These are phyloP conservation scores for Hemibagrus guttatus DNA, from an alignment of 2,797 vertebrate species.

Conservation along the genomic window DNA sequence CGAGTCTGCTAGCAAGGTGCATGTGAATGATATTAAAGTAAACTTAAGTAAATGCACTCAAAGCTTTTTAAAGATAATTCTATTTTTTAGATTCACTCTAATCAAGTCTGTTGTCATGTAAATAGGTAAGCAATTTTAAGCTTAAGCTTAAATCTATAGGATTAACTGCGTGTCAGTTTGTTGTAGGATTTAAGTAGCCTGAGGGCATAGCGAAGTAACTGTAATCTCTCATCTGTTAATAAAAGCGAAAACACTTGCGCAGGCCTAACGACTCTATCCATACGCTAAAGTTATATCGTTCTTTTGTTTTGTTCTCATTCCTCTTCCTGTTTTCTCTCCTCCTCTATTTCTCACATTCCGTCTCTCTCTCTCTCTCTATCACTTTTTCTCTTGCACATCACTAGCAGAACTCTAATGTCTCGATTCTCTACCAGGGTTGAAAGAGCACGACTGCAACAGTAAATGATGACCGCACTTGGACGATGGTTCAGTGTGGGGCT, in stretches of 20 bases:
- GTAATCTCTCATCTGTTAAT: constrained; percentile 30
- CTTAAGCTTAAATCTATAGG: background rate
- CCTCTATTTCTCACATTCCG: background rate
- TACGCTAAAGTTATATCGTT: background rate
- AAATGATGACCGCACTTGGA: too few species aligned
- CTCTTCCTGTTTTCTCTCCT: constrained; percentile 41
- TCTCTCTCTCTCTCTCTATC: background rate
- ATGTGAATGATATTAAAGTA: too few species aligned
- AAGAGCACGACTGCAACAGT: background rate
- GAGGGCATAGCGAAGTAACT: constrained; percentile 11
- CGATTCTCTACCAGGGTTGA: background rate
- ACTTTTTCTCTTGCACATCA: background rate
- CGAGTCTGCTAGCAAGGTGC: background rate
- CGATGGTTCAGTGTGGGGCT: background rate
- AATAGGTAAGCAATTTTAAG: background rate
- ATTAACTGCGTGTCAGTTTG: background rate
- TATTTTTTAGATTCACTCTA: background rate
- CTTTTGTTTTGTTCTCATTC: background rate
- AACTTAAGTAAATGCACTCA: too few species aligned
- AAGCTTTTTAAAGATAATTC: background rate
- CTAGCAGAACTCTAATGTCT: background rate
- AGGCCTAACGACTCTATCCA: background rate
- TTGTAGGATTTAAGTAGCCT: constrained; percentile 8
- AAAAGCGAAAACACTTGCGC: background rate
- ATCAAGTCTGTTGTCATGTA: background rate